Evolutionary conservation across 2,888 invertebrate species (phyloP).

Genomic region (Hydrotaea cyrtoneurina): DNA sequence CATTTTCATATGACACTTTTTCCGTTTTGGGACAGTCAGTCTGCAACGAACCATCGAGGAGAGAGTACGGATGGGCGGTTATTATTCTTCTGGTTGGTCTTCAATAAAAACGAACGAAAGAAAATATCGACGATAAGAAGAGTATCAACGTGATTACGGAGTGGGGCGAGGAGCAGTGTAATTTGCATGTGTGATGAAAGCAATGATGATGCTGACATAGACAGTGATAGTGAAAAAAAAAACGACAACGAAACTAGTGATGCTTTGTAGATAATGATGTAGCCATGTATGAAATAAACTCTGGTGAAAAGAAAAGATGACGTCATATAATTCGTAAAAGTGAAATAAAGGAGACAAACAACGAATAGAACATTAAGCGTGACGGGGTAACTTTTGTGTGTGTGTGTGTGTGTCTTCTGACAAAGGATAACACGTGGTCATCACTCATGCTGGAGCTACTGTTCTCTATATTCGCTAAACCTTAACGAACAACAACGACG

Average conservation of each 20-base stretch:
- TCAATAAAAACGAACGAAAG: conserved; percentile 4
- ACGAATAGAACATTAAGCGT: neutral
- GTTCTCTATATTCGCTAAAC: neutral
- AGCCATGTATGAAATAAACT: neutral
- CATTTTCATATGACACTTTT: conserved; percentile 62
- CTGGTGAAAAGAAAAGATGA: neutral
- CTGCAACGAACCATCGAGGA: conserved; percentile 45
- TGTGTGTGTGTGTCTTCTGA: neutral
- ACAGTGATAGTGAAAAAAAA: conserved; percentile 22
- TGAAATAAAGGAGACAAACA: neutral
- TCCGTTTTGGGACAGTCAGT: conserved; percentile 63
- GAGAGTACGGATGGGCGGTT: conserved; percentile 50
- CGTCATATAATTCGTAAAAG: neutral
- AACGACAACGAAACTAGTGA: neutral
- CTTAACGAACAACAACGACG: neutral
- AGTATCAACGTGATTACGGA: neutral
- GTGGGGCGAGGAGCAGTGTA: neutral
- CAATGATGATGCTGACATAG: conserved; percentile 22
- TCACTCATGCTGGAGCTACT: neutral
- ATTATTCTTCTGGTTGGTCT: neutral
- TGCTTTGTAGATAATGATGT: too few relatives aligned
- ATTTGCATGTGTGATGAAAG: conserved; percentile 14
- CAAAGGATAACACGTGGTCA: conserved; percentile 56
- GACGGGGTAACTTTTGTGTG: conserved; percentile 1
- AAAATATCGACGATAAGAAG: conserved; percentile 26